Conservation (phyloP, 2,797 vertebrate genomes). For the Molossus alvarezi region DNA sequence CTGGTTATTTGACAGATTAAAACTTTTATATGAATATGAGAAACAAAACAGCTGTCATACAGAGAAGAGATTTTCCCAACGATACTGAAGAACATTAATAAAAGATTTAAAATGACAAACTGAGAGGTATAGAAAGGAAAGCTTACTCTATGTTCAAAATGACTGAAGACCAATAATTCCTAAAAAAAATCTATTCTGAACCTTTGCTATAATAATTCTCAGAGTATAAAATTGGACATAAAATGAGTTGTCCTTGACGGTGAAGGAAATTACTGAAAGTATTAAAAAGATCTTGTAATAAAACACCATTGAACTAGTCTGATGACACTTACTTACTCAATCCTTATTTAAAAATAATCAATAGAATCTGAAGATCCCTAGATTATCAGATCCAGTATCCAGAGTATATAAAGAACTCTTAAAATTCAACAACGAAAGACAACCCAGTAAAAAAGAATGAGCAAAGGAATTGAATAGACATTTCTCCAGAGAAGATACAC, state of each 20-base stretch:
- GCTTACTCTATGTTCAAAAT: slow-evolving; percentile 36
- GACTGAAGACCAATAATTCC: slow-evolving; percentile 3
- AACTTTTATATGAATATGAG: slow-evolving; percentile 17
- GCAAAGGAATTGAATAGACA: not conserved
- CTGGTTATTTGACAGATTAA: slow-evolving; percentile 4
- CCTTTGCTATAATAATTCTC: not conserved
- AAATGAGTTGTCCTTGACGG: slow-evolving; percentile 10
- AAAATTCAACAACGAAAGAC: slow-evolving; percentile 2
- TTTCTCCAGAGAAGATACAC: slow-evolving; percentile 8
- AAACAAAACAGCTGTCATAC: not conserved
- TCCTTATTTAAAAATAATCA: slow-evolving; percentile 44
- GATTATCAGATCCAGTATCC: not conserved
- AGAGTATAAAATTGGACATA: not conserved
- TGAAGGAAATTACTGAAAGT: slow-evolving; percentile 38
- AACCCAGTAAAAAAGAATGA: not conserved
- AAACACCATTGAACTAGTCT: not conserved
- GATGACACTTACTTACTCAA: slow-evolving; percentile 32
- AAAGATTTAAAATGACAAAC: slow-evolving; percentile 11
- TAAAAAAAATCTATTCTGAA: slow-evolving; percentile 36
- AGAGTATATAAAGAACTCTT: not conserved
- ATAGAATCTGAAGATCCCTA: not conserved
- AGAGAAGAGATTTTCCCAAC: slow-evolving; percentile 13
- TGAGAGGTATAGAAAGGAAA: slow-evolving; percentile 17
- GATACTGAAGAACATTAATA: not conserved
- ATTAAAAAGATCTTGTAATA: slow-evolving; percentile 40